Evolutionary conservation across 1,140 invertebrate genomes (phyloP).

Genomic region (Scylla paramamosain): DNA sequence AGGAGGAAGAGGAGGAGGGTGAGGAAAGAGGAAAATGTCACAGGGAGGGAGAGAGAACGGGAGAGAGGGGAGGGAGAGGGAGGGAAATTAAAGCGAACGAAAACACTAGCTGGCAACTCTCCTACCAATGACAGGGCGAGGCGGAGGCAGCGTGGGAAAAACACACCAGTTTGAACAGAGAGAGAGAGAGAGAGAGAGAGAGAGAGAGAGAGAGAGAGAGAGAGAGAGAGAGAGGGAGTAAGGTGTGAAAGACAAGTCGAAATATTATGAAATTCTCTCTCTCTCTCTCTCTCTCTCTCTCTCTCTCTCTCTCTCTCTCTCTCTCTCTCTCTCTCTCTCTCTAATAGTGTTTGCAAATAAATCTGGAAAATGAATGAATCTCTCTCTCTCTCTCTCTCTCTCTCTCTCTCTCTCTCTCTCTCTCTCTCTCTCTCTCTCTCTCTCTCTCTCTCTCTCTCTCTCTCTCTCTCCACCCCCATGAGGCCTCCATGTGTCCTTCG

Average conservation of each 20-base stretch:
- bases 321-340: neutral
- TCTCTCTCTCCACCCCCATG: slow-evolving; percentile 10
- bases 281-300: too few relatives aligned
- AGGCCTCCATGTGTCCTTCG: slow-evolving; percentile 1
- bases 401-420: neutral
- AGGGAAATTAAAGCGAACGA: neutral
- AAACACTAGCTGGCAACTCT: neutral
- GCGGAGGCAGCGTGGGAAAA: neutral
- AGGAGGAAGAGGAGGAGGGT: neutral
- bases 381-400: too few relatives aligned
- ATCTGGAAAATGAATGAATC: neutral
- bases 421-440: slow-evolving; percentile 3
- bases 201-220: slow-evolving; percentile 18
- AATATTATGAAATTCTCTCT: too few relatives aligned
- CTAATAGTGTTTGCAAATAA: neutral
- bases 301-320: neutral
- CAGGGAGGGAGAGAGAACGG: neutral
- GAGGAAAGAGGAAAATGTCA: neutral
- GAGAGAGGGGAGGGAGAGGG: neutral
- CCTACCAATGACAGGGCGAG: neutral
- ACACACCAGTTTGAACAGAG: neutral
- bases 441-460: neutral
- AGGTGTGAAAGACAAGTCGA: too few relatives aligned
- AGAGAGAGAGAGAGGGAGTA: too few relatives aligned
- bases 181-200: slow-evolving; percentile 20